Percentiles rank a stretch among this genome's conserved stretches.
Evolutionary conservation across 2,888 invertebrate species (phyloP).

Genomic region (Dryococelus australis): DNA sequence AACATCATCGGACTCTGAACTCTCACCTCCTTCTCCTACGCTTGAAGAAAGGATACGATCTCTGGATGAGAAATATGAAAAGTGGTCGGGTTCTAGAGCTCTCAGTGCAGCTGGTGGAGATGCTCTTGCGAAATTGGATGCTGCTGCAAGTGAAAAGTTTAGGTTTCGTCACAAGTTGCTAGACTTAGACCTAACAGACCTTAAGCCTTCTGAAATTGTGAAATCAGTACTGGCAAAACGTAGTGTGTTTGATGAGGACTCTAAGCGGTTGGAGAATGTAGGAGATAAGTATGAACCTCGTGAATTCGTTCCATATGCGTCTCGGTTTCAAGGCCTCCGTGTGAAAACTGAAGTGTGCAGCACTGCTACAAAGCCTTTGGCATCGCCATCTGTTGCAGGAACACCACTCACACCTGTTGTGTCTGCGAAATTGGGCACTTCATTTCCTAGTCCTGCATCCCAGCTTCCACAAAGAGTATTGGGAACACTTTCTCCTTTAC

Average conservation of each 20-base stretch:
- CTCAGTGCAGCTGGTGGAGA: constrained; percentile 65
- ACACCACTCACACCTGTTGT: constrained; percentile 38
- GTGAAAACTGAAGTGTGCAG: constrained; percentile 47
- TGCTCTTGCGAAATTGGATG: constrained; percentile 62
- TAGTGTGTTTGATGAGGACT: constrained; percentile 96
- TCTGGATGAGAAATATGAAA: constrained; percentile 92
- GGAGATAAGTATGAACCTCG: constrained; percentile 81
- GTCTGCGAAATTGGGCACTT: constrained; percentile 32
- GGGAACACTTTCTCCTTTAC: constrained; percentile 41
- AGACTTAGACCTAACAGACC: constrained; percentile 79
- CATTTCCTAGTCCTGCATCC: constrained; percentile 38
- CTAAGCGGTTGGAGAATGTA: constrained; percentile 88
- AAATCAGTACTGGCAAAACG: constrained; percentile 90
- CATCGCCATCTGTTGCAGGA: constrained; percentile 32
- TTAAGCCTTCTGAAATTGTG: constrained; percentile 93
- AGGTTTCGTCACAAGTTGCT: constrained; percentile 76
- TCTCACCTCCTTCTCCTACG: constrained; percentile 71
- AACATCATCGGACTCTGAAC: constrained; percentile 74
- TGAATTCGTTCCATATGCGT: constrained; percentile 59
- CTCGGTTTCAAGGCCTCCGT: constrained; percentile 40
- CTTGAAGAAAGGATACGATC: constrained; percentile 92
- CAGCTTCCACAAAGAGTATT: constrained; percentile 35
- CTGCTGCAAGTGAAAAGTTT: constrained; percentile 63
- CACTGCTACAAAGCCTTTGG: constrained; percentile 44
- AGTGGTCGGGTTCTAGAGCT: constrained; percentile 79